Conservation (phyloP, 2,797 vertebrate genomes). For the Mallotus villosus region DNA sequence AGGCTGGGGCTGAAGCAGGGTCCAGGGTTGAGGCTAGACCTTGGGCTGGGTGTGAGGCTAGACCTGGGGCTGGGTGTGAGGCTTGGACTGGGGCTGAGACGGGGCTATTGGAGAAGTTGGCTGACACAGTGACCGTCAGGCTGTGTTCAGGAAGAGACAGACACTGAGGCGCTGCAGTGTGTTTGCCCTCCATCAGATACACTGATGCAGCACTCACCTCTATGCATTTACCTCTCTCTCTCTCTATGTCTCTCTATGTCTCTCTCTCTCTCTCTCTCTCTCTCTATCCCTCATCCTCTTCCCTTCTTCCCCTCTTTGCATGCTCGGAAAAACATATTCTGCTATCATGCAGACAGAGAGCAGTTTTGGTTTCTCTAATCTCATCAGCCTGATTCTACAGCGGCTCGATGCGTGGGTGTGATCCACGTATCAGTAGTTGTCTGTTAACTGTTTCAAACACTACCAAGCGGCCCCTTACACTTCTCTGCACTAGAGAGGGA, state of each 20-base stretch:
- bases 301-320: constrained; percentile 1
- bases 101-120: constrained; percentile 49
- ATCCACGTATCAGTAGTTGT: not conserved
- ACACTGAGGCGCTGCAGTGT: constrained; percentile 1
- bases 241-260: not conserved
- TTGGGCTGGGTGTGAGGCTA: not conserved
- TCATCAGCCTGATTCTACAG: not conserved
- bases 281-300: not conserved
- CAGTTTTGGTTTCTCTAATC: not conserved
- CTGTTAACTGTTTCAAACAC: not conserved
- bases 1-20: too few species aligned
- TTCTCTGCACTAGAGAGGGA: not conserved
- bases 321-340: constrained; percentile 12
- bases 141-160: constrained; percentile 25
- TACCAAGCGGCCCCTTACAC: not conserved
- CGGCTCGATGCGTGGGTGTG: not conserved
- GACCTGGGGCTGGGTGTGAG: not conserved
- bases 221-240: not conserved
- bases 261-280: not conserved
- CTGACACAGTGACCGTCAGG: constrained; percentile 35
- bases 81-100: constrained; percentile 42
- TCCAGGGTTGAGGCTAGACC: too few species aligned
- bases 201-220: constrained; percentile 14
- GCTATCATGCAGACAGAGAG: not conserved
- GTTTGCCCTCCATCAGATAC: constrained; percentile 31